These are phyloP conservation scores for Nomada hirtipes DNA, from an alignment of 2,888 invertebrate genomes.

Conservation along the genomic window DNA sequence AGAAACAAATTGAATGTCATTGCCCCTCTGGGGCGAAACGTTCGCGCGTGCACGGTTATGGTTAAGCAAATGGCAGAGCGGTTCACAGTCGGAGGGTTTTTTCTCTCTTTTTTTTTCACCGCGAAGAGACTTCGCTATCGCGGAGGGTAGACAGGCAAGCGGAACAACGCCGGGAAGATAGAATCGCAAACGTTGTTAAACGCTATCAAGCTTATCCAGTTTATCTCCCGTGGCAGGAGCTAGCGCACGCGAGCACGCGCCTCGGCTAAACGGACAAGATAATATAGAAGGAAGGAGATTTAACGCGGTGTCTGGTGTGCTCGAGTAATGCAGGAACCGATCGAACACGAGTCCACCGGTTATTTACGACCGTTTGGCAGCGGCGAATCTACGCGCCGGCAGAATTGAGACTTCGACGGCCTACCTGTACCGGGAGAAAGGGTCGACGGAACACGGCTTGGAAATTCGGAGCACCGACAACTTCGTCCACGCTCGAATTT, in stretches of 20 bases:
- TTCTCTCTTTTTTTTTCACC: background rate
- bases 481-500: background rate
- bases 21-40: too few species aligned
- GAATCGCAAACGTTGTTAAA: constrained; percentile 36
- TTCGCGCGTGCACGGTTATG: too few species aligned
- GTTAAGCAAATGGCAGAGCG: too few species aligned
- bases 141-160: background rate
- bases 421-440: background rate
- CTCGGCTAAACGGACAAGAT: constrained; percentile 53
- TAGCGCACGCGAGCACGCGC: constrained; percentile 51
- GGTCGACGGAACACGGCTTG: background rate
- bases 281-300: constrained; percentile 44
- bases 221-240: constrained; percentile 47
- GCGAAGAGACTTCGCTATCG: background rate
- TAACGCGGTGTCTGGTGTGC: constrained; percentile 45
- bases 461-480: background rate
- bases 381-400: constrained; percentile 25
- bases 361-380: constrained; percentile 37
- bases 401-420: constrained; percentile 17
- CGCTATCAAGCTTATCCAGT: constrained; percentile 58
- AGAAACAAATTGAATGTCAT: constrained; percentile 12
- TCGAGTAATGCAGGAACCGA: constrained; percentile 41
- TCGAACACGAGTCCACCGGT: constrained; percentile 37
- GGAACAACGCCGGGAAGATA: constrained; percentile 28
- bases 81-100: too few species aligned